A percentile compares a stretch with the other conserved stretches of the same genome.
Conservation (phyloP, 2,888 invertebrate species). For the Morinoia aosen region DNA sequence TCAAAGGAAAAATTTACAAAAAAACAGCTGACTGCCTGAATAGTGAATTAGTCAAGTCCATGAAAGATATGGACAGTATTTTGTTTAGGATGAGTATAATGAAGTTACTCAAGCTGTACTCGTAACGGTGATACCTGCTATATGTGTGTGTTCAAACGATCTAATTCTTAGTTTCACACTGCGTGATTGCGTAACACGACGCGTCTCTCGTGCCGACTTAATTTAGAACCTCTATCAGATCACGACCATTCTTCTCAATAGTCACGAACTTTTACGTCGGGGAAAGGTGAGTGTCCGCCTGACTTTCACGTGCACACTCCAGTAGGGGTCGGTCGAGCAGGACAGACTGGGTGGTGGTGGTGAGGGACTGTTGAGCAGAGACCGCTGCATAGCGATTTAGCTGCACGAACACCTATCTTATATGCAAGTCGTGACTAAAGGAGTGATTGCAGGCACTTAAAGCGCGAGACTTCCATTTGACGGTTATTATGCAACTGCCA, state of each 20-base stretch:
- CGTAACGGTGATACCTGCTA: neutral
- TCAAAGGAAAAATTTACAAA: neutral
- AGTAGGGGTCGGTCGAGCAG: neutral
- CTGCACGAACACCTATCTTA: neutral
- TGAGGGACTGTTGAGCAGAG: neutral
- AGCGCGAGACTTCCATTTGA: neutral
- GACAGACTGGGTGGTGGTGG: neutral
- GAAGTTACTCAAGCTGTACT: neutral
- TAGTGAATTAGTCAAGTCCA: neutral
- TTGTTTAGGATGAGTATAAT: neutral
- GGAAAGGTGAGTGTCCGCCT: constrained; percentile 37
- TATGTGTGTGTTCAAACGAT: neutral
- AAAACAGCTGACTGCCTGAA: neutral
- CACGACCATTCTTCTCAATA: neutral
- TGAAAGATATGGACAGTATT: neutral
- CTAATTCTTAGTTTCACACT: neutral
- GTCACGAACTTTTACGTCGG: neutral
- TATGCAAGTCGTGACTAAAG: neutral
- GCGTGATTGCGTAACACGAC: neutral
- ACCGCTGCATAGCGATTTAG: neutral
- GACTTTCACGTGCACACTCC: neutral
- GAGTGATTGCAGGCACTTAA: neutral
- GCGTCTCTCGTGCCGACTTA: neutral
- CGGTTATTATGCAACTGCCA: neutral
- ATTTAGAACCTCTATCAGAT: neutral